phyloP scores from a whole-genome alignment of 2,113 vertebrate genomes.

The Chascanopsetta lugubris region DNA sequence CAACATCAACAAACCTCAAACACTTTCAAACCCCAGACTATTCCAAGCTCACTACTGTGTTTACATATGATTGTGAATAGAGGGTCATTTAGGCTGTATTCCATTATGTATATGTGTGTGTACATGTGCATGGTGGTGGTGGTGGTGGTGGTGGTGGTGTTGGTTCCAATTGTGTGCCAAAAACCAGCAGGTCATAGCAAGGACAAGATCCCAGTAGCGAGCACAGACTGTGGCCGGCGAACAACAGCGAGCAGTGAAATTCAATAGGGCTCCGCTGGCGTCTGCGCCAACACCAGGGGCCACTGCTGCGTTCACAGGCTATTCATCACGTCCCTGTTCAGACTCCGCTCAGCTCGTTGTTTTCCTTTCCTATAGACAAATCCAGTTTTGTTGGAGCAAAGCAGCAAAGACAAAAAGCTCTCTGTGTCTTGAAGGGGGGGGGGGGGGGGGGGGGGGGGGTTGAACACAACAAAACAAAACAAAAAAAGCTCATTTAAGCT shows the following conservation, averaged over 20 bases:
- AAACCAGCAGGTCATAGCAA: slow-evolving; percentile 67
- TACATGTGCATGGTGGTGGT: slow-evolving; percentile 19
- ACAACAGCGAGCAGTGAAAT: slow-evolving; percentile 28
- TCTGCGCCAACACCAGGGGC: slow-evolving; percentile 17
- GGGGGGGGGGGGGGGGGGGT: not conserved
- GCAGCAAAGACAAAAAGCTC: slow-evolving; percentile 12
- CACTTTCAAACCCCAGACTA: slow-evolving; percentile 31
- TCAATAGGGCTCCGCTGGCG: not conserved
- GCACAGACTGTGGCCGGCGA: slow-evolving; percentile 43
- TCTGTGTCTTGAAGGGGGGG: not conserved
- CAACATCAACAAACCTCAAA: too few relatives aligned
- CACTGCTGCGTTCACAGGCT: slow-evolving; percentile 25
- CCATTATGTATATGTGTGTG: slow-evolving; percentile 5
- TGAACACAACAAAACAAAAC: not conserved
- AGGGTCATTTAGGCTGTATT: slow-evolving; percentile 21
- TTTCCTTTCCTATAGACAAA: not conserved
- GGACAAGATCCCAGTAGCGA: slow-evolving; percentile 45
- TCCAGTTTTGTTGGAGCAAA: slow-evolving; percentile 2
- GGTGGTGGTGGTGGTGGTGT: too few relatives aligned
- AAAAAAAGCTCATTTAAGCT: slow-evolving; percentile 17
- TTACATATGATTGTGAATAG: slow-evolving; percentile 13
- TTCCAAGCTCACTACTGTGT: slow-evolving; percentile 21
- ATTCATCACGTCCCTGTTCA: slow-evolving; percentile 34
- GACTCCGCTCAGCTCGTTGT: not conserved
- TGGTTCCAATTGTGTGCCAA: slow-evolving; percentile 46